Percentiles rank a stretch among this genome's conserved stretches.
Conservation (phyloP, 2,797 vertebrate species). For the Cygnus olor region DNA sequence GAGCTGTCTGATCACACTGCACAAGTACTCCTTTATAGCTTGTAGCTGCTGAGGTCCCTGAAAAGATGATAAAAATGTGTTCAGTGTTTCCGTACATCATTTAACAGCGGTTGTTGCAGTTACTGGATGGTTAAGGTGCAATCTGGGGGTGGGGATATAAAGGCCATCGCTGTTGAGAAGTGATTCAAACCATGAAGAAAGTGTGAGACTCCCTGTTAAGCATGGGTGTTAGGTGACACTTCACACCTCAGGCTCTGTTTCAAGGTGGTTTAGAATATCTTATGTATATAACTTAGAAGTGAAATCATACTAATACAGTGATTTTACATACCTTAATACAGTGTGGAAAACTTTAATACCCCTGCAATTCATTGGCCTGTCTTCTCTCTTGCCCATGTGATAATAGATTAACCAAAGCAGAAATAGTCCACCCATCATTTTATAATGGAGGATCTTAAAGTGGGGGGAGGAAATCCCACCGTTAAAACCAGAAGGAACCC, state of each 20-base stretch:
- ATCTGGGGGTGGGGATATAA: neutral
- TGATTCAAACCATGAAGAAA: neutral
- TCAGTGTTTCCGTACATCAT: neutral
- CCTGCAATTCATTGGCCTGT: neutral
- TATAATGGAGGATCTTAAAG: neutral
- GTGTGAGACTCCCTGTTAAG: neutral
- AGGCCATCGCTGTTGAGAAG: neutral
- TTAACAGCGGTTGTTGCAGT: neutral
- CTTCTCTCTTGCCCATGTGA: neutral
- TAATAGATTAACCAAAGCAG: neutral
- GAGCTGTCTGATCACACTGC: neutral
- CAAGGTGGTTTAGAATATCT: neutral
- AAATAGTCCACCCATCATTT: neutral
- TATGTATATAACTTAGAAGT: neutral
- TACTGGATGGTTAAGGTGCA: neutral
- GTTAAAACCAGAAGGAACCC: neutral
- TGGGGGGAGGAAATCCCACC: neutral
- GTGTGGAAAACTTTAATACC: neutral
- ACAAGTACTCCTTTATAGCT: conserved; percentile 14
- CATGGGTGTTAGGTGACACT: neutral
- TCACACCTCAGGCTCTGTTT: neutral
- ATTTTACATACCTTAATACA: neutral
- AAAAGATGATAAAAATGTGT: neutral
- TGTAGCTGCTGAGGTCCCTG: neutral
- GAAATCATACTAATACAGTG: neutral